These are phyloP conservation scores for Ornithorhynchus anatinus DNA, from an alignment of 2,113 vertebrate species.

Conservation along the genomic window DNA sequence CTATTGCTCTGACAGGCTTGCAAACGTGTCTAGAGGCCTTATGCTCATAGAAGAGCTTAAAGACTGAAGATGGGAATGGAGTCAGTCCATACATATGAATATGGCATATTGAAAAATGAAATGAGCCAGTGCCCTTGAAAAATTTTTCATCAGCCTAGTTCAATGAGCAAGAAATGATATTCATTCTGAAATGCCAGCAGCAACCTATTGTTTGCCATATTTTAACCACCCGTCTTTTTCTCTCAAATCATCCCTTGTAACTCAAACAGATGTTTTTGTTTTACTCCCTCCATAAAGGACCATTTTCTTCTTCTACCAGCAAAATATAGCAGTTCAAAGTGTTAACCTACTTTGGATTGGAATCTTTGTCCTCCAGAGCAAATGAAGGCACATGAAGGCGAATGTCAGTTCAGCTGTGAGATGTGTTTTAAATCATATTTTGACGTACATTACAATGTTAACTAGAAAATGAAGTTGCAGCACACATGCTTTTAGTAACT, in stretches of 20 bases:
- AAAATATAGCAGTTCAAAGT: constrained; percentile 23
- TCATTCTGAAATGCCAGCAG: too few relatives aligned
- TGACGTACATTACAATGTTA: constrained; percentile 34
- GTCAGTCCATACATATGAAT: not conserved
- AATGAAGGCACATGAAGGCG: constrained; percentile 17
- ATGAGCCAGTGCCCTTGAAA: not conserved
- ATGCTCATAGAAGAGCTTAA: too few relatives aligned
- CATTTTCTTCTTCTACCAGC: constrained; percentile 24
- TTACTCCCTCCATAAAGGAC: constrained; percentile 3
- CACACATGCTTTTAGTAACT: constrained; percentile 70
- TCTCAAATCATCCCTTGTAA: constrained; percentile 21
- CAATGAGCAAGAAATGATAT: too few relatives aligned
- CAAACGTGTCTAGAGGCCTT: too few relatives aligned
- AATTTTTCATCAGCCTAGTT: not conserved
- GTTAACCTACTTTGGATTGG: constrained; percentile 41
- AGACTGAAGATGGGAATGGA: not conserved
- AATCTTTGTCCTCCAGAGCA: constrained; percentile 37
- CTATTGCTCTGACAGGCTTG: too few relatives aligned
- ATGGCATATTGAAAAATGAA: not conserved
- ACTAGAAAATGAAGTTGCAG: constrained; percentile 52
- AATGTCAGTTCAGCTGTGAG: constrained; percentile 27
- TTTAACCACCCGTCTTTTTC: constrained; percentile 11
- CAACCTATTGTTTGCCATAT: too few relatives aligned
- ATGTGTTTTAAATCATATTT: constrained; percentile 37
- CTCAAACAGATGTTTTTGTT: constrained; percentile 30